A percentile compares a stretch with the other conserved stretches of the same genome.
Conservation (phyloP, 2,888 invertebrate genomes). For the Luperina testacea region DNA sequence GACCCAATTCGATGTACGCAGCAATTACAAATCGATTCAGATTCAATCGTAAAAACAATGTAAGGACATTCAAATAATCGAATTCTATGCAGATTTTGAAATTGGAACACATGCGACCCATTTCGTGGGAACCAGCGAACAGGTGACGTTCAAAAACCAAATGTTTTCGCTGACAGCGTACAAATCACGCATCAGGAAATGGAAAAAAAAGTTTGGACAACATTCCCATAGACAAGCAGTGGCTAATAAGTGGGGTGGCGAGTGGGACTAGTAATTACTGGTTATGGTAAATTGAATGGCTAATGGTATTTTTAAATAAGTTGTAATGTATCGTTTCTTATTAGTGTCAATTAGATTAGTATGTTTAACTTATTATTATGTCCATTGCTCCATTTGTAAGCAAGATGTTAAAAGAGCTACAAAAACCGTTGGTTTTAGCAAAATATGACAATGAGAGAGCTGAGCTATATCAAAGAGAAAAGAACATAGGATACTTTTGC, state of each 20-base stretch:
- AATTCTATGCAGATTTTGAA: constrained; percentile 70
- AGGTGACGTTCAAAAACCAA: constrained; percentile 82
- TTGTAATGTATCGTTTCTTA: constrained; percentile 17
- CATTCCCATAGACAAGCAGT: constrained; percentile 70
- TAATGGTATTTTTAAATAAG: constrained; percentile 8
- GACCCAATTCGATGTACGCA: constrained; percentile 25
- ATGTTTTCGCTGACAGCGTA: constrained; percentile 79
- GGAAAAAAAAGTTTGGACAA: constrained; percentile 71
- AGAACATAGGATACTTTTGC: background rate
- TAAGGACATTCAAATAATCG: constrained; percentile 59
- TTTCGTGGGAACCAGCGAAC: constrained; percentile 83
- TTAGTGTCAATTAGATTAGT: constrained; percentile 12
- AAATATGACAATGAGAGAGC: background rate
- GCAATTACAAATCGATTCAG: constrained; percentile 31
- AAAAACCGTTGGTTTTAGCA: background rate
- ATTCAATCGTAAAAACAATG: constrained; percentile 39
- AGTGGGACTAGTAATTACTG: constrained; percentile 31
- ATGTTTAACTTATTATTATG: background rate
- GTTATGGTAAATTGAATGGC: constrained; percentile 13
- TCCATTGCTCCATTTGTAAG: background rate
- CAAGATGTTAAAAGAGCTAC: background rate
- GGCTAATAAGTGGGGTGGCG: constrained; percentile 59
- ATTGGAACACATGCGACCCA: constrained; percentile 76
- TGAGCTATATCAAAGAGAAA: background rate
- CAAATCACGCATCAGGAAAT: constrained; percentile 85